A percentile compares a stretch with the other conserved stretches of the same genome.
phyloP scores from a whole-genome alignment of 2,113 vertebrate species.

The Micronycteris hirsuta region DNA sequence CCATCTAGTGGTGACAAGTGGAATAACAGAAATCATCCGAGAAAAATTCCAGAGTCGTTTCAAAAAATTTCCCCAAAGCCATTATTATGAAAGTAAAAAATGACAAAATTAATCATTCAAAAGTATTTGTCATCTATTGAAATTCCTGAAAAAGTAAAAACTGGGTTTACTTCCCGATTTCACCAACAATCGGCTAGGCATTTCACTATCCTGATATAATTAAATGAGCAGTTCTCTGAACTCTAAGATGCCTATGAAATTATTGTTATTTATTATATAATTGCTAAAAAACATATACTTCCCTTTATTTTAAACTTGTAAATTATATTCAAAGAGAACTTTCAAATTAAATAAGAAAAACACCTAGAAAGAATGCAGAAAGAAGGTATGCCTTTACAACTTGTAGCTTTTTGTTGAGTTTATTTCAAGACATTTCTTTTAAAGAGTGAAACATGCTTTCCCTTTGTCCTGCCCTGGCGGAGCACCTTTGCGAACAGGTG shows the following conservation, averaged over 20 bases:
- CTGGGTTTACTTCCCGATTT: neutral
- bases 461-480: neutral
- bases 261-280: neutral
- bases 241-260: neutral
- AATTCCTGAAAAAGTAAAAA: neutral
- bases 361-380: neutral
- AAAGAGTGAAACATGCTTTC: neutral
- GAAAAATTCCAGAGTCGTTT: neutral
- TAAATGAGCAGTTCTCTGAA: neutral
- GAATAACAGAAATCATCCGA: constrained; percentile 5
- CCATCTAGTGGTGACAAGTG: constrained; percentile 44
- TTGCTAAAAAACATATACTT: neutral
- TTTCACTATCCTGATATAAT: neutral
- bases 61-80: neutral
- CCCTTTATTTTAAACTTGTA: neutral
- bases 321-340: neutral
- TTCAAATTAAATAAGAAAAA: neutral
- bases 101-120: neutral
- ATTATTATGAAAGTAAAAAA: neutral
- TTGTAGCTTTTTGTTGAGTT: neutral
- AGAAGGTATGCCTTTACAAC: neutral
- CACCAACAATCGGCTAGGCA: neutral
- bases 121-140: neutral
- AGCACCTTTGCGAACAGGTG: neutral
- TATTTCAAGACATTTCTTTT: neutral